Conservation (phyloP, 2,113 vertebrate genomes). For the Nipponia nippon region DNA sequence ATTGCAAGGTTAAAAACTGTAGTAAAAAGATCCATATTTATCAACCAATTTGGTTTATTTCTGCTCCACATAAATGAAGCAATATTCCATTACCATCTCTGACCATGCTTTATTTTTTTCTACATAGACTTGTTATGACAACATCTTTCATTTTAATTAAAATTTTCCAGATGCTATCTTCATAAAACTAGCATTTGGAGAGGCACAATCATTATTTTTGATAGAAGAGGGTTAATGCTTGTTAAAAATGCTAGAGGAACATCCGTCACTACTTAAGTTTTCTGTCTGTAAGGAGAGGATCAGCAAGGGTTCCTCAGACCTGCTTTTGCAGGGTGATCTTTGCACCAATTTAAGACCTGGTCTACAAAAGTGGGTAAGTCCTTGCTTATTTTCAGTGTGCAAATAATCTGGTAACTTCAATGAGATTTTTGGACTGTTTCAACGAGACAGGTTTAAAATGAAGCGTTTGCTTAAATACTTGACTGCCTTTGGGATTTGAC, state of each 20-base stretch:
- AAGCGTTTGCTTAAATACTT: not conserved
- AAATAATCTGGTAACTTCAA: not conserved
- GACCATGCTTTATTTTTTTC: not conserved
- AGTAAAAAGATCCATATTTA: not conserved
- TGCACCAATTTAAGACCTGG: not conserved
- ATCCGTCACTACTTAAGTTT: not conserved
- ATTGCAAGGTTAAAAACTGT: not conserved
- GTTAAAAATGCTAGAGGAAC: not conserved
- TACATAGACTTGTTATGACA: not conserved
- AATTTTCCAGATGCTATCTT: constrained; percentile 10
- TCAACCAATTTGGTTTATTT: not conserved
- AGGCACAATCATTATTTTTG: not conserved
- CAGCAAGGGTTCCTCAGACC: not conserved
- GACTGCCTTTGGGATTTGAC: not conserved
- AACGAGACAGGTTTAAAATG: not conserved
- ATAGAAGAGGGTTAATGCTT: not conserved
- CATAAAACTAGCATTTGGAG: not conserved
- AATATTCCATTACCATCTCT: not conserved
- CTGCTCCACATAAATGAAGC: not conserved
- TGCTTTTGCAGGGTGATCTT: not conserved
- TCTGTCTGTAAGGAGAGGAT: not conserved
- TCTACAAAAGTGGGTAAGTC: not conserved
- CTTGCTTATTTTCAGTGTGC: not conserved
- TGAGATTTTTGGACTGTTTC: not conserved
- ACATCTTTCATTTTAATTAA: constrained; percentile 12